Percentiles rank a stretch among this genome's conserved stretches.
Evolutionary conservation across 1,140 invertebrate genomes (phyloP).

Genomic region (Drosophila insularis): DNA sequence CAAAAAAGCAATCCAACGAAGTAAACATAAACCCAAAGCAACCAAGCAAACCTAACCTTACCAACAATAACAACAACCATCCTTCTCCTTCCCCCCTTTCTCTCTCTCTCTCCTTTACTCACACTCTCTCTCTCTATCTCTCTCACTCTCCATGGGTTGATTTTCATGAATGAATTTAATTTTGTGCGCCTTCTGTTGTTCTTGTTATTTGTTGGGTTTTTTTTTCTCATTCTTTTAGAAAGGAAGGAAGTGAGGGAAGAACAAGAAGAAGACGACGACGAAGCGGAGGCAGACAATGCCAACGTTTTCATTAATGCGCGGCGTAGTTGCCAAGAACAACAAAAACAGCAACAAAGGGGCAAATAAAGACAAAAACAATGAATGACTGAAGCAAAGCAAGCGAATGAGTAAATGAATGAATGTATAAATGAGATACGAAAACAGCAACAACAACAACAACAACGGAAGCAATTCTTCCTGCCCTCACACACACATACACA

Average conservation of each 20-base stretch:
- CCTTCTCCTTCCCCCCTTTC: no score
- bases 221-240: slow-evolving; percentile 27
- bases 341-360: slow-evolving; percentile 54
- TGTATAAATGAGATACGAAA: slow-evolving; percentile 70
- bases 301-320: slow-evolving; percentile 79
- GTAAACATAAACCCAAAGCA: neutral
- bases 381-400: slow-evolving; percentile 62
- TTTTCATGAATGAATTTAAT: slow-evolving; percentile 78
- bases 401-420: slow-evolving; percentile 70
- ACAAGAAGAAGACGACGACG: neutral
- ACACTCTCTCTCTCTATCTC: neutral
- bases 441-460: slow-evolving; percentile 47
- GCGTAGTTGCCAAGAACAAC: slow-evolving; percentile 70
- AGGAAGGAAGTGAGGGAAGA: slow-evolving; percentile 76
- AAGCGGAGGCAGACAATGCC: slow-evolving; percentile 66
- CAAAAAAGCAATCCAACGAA: slow-evolving; percentile 5
- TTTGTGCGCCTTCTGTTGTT: slow-evolving; percentile 40
- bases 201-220: slow-evolving; percentile 14
- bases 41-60: slow-evolving; percentile 15
- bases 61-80: no score
- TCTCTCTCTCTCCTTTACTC: no score
- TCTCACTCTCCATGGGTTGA: slow-evolving; percentile 26
- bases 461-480: slow-evolving; percentile 80
- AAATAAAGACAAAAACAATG: slow-evolving; percentile 38
- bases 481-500: slow-evolving; percentile 31